Conservation (phyloP, 1,140 invertebrate genomes). For the Araneus ventricosus region DNA sequence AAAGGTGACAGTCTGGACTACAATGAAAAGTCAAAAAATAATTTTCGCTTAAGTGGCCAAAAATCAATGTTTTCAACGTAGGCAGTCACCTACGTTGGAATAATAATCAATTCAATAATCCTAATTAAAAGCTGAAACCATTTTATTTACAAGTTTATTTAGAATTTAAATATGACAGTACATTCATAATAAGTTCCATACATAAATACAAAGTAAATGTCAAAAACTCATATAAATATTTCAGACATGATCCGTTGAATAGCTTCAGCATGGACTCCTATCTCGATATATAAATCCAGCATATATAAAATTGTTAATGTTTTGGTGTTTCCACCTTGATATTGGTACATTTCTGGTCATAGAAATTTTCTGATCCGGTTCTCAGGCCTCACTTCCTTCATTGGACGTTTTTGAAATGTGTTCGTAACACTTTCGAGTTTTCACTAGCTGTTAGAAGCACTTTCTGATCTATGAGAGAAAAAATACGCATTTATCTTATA, state of each 20-base stretch:
- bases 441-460: background rate
- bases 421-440: background rate
- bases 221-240: slow-evolving; percentile 11
- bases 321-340: background rate
- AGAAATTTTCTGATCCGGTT: background rate
- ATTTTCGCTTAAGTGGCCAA: too few relatives aligned
- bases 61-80: too few relatives aligned
- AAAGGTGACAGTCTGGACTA: too few relatives aligned
- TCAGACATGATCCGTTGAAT: background rate
- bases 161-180: background rate
- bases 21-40: too few relatives aligned
- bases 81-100: too few relatives aligned
- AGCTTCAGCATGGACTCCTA: background rate
- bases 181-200: background rate
- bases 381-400: background rate
- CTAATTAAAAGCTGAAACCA: background rate
- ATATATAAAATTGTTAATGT: background rate
- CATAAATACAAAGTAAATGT: slow-evolving; percentile 11
- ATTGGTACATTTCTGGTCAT: background rate
- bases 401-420: background rate
- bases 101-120: too few relatives aligned
- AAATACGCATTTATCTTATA: too few relatives aligned
- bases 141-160: background rate
- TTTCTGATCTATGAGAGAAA: background rate
- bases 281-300: background rate